Evolutionary conservation across 2,888 invertebrate species (phyloP), one percentile per base, ranked within the genome.

Genomic region (Colletes collaris): DNA sequence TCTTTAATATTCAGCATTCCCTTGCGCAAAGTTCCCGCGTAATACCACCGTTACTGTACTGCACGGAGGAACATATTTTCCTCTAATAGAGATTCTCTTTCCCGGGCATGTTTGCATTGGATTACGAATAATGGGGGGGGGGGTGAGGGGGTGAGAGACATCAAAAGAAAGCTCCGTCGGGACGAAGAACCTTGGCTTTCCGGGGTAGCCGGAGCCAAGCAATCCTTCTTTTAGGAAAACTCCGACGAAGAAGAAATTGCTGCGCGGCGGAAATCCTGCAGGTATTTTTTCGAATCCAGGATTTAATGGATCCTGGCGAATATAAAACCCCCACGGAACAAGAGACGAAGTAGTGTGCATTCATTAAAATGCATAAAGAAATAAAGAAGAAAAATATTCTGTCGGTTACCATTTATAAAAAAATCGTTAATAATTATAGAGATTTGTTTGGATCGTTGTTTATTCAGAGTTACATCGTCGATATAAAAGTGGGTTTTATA

Each of bases 361-460:
- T 65, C 70, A 73, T 83, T 78, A 78, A 78, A 78, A 82, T 68
- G 77, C 55, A 69, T 37, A 71, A 64, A 56, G 71, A 49, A 67
- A 67, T 6, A 46, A 55, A 7, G 40, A 55, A 7, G 40, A 40
- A 40, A 27, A 68, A 68, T 63, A 65, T 60, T 52, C 56, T 19
- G 40, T 65, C 10, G 44, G 60, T 3, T 16, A n/a, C 68, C 65
- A 56, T 78, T 78, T 68, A 56, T 64, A 65, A 40, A 16, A 16
- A 16, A 16, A 16, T 16, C 16, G 16, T 16, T 16, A 77, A 65
- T 60, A 78, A 78, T 78, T 78, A 77, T 60, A 64, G 35, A 60
- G 53, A 65, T 64, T 8, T 10, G 8, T 7, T 10, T 0, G 7
- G 40, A 4, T 46, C 44, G 44, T 46, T 27, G 27, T 27, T 27